Percentiles rank a stretch among this genome's conserved stretches.
phyloP scores from a whole-genome alignment of 1,140 invertebrate genomes.

The Microplitis demolitor region DNA sequence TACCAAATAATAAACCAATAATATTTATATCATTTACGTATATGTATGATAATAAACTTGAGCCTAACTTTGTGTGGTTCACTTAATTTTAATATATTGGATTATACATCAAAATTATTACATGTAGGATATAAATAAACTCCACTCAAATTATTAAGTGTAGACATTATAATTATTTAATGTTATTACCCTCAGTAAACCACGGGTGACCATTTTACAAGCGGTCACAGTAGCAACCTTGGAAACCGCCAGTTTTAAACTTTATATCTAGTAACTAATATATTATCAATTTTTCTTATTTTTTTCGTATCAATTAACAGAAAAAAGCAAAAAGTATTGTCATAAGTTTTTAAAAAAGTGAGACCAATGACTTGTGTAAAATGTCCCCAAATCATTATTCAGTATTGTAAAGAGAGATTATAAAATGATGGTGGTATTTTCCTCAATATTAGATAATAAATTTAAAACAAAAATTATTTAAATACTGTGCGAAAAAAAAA shows the following conservation, averaged over 20 bases:
- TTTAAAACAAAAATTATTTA: no score
- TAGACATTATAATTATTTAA: constrained; percentile 5
- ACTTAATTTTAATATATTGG: no score
- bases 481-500: no score
- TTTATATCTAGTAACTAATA: background rate
- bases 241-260: constrained; percentile 53
- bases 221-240: constrained; percentile 47
- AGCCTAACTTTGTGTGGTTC: no score
- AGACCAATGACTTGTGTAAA: constrained; percentile 1
- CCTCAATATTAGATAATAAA: no score
- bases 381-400: background rate
- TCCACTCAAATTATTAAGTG: no score
- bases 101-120: no score
- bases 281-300: no score
- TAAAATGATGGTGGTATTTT: no score
- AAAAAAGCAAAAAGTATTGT: background rate
- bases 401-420: background rate
- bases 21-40: background rate
- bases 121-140: no score
- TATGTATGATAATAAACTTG: no score
- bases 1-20: constrained; percentile 2
- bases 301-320: no score
- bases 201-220: constrained; percentile 57
- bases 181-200: constrained; percentile 50
- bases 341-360: background rate